A percentile compares a stretch with the other conserved stretches of the same genome.
Evolutionary conservation across 2,888 invertebrate genomes (phyloP).

Genomic region (Troides helena): DNA sequence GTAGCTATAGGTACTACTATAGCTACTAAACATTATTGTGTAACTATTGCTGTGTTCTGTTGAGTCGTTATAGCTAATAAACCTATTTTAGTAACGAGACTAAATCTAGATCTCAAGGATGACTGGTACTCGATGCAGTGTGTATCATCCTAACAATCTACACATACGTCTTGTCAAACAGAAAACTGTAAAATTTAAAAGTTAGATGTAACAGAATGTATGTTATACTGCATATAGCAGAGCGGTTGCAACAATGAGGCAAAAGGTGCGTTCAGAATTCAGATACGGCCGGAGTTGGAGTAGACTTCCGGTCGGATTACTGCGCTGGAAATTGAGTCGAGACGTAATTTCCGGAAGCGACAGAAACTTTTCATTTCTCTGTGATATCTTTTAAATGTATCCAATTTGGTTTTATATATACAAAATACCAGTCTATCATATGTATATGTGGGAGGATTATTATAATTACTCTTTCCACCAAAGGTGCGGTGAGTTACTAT

Average conservation of each 20-base stretch:
- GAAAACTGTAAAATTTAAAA: background rate
- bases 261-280: slow-evolving; percentile 31
- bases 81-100: too few species aligned
- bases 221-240: background rate
- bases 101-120: too few species aligned
- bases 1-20: too few species aligned
- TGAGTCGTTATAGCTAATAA: too few species aligned
- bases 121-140: too few species aligned
- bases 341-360: slow-evolving; percentile 40
- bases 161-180: too few species aligned
- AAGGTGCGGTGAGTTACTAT: too few species aligned
- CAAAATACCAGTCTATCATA: background rate
- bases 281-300: slow-evolving; percentile 26
- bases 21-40: too few species aligned
- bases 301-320: slow-evolving; percentile 36
- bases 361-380: slow-evolving; percentile 25
- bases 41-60: too few species aligned
- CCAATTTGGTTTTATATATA: slow-evolving; percentile 3
- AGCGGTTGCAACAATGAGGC: slow-evolving; percentile 20
- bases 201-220: background rate
- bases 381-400: slow-evolving; percentile 21
- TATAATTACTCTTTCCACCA: too few species aligned
- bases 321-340: slow-evolving; percentile 40
- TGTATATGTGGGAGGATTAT: too few species aligned
- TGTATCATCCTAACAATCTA: too few species aligned